phyloP scores from a whole-genome alignment of 2,797 vertebrate genomes.

The Molossus alvarezi region DNA sequence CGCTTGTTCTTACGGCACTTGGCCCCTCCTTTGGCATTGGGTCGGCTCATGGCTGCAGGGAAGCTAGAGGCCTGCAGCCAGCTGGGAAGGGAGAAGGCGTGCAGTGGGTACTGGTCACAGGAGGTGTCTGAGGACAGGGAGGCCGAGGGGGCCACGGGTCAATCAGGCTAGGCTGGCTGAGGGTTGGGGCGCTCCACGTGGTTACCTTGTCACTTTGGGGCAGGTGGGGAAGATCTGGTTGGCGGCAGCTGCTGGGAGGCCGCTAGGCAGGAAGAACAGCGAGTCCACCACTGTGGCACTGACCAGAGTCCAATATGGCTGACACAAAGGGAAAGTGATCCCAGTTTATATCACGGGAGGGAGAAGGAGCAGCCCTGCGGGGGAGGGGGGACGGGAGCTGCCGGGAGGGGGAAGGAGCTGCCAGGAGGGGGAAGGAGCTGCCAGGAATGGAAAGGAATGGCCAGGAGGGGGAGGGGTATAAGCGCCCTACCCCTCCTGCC shows the following conservation, averaged over 20 bases:
- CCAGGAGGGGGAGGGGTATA: not conserved
- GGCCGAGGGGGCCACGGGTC: not conserved
- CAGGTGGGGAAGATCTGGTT: no score
- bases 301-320: not conserved
- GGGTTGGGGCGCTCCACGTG: not conserved
- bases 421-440: not conserved
- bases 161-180: no score
- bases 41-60: not conserved
- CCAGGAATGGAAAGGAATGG: not conserved
- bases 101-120: no score
- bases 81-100: not conserved
- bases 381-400: not conserved
- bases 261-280: not conserved
- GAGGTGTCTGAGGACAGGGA: not conserved
- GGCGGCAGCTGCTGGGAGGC: not conserved
- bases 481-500: not conserved
- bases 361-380: not conserved
- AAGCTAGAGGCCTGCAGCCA: accelerated
- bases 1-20: not conserved
- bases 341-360: not conserved
- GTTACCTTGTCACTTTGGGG: not conserved
- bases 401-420: not conserved
- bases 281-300: not conserved
- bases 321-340: not conserved
- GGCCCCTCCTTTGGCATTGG: not conserved